Evolutionary conservation across 1,140 invertebrate genomes (phyloP).

Genomic region (Ceratitis capitata): DNA sequence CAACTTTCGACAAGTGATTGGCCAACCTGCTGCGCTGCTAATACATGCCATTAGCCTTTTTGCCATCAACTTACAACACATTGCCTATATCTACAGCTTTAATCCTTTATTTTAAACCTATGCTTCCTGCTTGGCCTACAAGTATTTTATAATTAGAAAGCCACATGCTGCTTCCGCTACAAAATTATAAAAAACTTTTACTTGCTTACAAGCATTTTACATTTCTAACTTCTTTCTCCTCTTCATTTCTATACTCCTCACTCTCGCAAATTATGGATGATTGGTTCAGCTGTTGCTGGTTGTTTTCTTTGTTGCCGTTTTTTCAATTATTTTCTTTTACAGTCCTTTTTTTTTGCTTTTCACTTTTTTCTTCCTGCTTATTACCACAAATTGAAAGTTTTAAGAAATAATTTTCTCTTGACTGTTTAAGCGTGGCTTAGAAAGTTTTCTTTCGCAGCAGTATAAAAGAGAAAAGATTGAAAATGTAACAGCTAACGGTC

Average conservation of each 20-base stretch:
- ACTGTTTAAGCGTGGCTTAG: background rate
- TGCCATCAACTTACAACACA: background rate
- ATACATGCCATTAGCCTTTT: background rate
- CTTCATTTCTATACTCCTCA: background rate
- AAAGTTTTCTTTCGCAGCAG: background rate
- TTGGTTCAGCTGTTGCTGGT: background rate
- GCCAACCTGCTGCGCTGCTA: background rate
- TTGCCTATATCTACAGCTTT: background rate
- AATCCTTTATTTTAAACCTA: background rate
- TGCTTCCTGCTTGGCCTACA: background rate
- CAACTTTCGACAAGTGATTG: slow-evolving; percentile 6
- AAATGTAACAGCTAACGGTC: background rate
- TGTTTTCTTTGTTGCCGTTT: background rate
- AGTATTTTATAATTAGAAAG: slow-evolving; percentile 12
- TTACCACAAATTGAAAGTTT: background rate
- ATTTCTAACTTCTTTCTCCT: background rate
- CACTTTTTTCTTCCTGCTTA: background rate
- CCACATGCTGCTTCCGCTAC: background rate
- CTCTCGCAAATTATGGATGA: no score
- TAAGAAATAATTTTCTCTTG: background rate
- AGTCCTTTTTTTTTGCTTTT: background rate
- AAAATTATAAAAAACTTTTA: background rate
- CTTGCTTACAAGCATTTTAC: background rate
- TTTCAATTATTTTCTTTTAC: background rate
- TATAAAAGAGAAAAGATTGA: background rate